These are phyloP conservation scores for Drosophila testacea DNA, from an alignment of 2,888 invertebrate genomes.

Conservation along the genomic window DNA sequence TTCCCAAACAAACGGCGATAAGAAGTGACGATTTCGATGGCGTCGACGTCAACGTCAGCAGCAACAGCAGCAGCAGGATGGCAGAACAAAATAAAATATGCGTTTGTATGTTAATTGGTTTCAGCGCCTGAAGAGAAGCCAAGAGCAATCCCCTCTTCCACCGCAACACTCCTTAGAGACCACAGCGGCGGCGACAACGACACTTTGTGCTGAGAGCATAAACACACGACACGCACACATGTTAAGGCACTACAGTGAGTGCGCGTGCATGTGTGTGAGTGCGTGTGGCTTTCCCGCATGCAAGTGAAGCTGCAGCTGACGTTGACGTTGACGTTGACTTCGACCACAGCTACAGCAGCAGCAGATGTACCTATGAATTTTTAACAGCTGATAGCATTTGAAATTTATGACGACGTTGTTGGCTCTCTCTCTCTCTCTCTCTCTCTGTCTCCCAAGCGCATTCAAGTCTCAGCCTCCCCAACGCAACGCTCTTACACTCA, in stretches of 20 bases:
- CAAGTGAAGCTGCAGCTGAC: constrained; percentile 42
- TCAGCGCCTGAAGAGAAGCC: constrained; percentile 18
- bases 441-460: constrained; percentile 13
- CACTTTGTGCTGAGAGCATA: constrained; percentile 46
- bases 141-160: constrained; percentile 39
- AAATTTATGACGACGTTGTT: constrained; percentile 65
- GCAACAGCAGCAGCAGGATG: constrained; percentile 20
- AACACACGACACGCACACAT: constrained; percentile 23
- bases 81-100: constrained; percentile 47
- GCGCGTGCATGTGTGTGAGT: constrained; percentile 19
- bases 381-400: constrained; percentile 73
- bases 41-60: constrained; percentile 28
- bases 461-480: constrained; percentile 19
- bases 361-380: constrained; percentile 51
- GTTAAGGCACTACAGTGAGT: not conserved
- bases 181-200: constrained; percentile 32
- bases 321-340: constrained; percentile 27
- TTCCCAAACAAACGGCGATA: constrained; percentile 36
- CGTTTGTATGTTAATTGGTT: constrained; percentile 68
- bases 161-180: constrained; percentile 35
- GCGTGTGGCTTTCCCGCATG: constrained; percentile 44
- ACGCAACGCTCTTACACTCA: constrained; percentile 14
- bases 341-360: constrained; percentile 36
- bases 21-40: constrained; percentile 36
- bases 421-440: constrained; percentile 23